Percentiles rank a stretch among this genome's conserved stretches.
phyloP scores from a whole-genome alignment of 1,140 invertebrate genomes.

The Caenorhabditis latens region DNA sequence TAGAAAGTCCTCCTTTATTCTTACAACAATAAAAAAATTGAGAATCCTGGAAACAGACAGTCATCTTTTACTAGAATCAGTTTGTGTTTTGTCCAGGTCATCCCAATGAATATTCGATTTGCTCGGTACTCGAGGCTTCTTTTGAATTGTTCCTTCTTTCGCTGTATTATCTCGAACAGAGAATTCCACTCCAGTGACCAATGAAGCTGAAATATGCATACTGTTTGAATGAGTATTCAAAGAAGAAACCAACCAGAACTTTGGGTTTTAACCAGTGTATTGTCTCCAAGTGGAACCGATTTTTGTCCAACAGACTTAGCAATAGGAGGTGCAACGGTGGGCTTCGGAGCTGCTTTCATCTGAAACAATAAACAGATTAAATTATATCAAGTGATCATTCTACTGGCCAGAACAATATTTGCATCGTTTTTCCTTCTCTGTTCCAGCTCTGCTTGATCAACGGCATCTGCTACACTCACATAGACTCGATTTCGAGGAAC shows the following conservation, averaged over 20 bases:
- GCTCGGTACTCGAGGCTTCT: neutral
- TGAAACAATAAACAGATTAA: neutral
- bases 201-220: conserved; percentile 9
- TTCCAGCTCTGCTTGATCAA: conserved; percentile 60
- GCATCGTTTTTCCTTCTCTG: conserved; percentile 18
- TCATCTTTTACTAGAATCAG: too few species aligned
- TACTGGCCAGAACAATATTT: neutral
- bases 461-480: conserved; percentile 65
- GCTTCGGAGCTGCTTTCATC: conserved; percentile 25
- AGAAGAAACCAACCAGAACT: conserved; percentile 12
- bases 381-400: neutral
- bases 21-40: too few species aligned
- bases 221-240: neutral
- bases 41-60: too few species aligned
- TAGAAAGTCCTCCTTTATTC: too few species aligned
- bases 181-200: conserved; percentile 25
- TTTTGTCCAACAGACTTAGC: conserved; percentile 37
- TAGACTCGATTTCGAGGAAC: conserved; percentile 68
- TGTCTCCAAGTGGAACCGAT: conserved; percentile 10
- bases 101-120: conserved; percentile 6
- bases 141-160: neutral
- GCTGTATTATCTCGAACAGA: conserved; percentile 12
- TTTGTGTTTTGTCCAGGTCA: conserved; percentile 40
- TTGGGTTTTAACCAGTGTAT: neutral
- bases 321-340: conserved; percentile 9